phyloP scores from a whole-genome alignment of 2,797 vertebrate genomes.

The Spea hammondii region DNA sequence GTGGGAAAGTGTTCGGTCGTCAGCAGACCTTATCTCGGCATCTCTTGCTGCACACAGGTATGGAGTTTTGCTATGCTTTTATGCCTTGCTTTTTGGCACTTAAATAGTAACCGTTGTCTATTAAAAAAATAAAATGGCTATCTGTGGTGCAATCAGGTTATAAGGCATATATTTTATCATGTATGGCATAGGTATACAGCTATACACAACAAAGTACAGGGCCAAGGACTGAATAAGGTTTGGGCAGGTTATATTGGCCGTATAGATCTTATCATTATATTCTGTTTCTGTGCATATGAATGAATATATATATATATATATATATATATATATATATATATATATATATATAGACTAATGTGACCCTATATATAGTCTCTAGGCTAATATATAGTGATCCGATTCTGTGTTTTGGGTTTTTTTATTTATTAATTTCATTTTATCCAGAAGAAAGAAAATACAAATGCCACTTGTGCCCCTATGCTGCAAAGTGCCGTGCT shows the following conservation, averaged over 20 bases:
- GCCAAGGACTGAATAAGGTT: too few species aligned
- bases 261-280: neutral
- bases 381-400: too few species aligned
- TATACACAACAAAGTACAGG: too few species aligned
- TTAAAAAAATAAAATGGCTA: too few species aligned
- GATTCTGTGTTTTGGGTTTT: neutral
- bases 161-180: neutral
- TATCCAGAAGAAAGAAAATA: conserved; percentile 95
- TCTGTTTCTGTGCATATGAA: neutral
- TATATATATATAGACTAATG: neutral
- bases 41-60: conserved; percentile 96
- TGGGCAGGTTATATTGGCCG: too few species aligned
- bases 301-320: too few species aligned
- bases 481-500: conserved; percentile 97
- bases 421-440: neutral
- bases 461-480: conserved; percentile 99
- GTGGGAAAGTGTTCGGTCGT: conserved; percentile 95
- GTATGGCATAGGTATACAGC: too few species aligned
- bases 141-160: neutral
- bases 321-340: neutral
- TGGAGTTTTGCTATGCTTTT: neutral
- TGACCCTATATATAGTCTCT: too few species aligned
- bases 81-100: too few species aligned
- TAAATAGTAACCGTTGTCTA: too few species aligned
- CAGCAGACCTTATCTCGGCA: conserved; percentile 97